Evolutionary conservation across 2,797 vertebrate species (phyloP), one percentile per base, ranked within the genome.

Genomic region (Rhincodon typus): DNA sequence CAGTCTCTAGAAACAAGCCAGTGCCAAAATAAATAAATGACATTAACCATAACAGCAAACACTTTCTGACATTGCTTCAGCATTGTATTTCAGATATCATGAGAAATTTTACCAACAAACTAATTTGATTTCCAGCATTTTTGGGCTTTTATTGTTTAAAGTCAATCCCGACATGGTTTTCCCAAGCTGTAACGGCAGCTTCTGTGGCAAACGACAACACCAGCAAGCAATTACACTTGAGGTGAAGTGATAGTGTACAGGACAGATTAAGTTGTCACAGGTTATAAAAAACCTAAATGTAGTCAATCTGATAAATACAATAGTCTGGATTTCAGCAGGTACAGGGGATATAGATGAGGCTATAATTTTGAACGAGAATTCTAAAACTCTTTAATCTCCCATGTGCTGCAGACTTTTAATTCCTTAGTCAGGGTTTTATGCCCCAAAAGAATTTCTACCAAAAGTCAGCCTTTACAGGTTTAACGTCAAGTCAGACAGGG

Each of bases 11-110:
- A 96, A 97, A 91, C 0, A 96, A 84, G 90, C 96, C 96, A 82
- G 96, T 96, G 96, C 96, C 97, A 97, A 96, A 96, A n/a, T 96
- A 96, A 96, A 96, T 96, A 96, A 96, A 42, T 77, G 46, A 53
- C 94, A 72, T 34, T 94, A 94, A 5, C 27, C 30, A 1, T 53
- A 95, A 57, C 13, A 66, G 46, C 38, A 72, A 74, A 53, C 13
- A 74, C 42, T 53, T 74, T 77, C 17, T 77, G 70, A 95, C 38
- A 95, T 77, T 50, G 21, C 13, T 95, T 57, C 17, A 34, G 50
- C 42, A 34, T 77, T 94, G 46, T 95, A 34, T 77, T 95, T 95
- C 46, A 34, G 69, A 72, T 30, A 46, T 53, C 34, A 74, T 21
- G 53, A 74, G 27, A 53, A 77, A 77, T 1, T 46, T 94, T 4